A percentile compares a stretch with the other conserved stretches of the same genome.
These are phyloP conservation scores for Rhea americana DNA, from an alignment of 2,113 vertebrate genomes.

Conservation along the genomic window DNA sequence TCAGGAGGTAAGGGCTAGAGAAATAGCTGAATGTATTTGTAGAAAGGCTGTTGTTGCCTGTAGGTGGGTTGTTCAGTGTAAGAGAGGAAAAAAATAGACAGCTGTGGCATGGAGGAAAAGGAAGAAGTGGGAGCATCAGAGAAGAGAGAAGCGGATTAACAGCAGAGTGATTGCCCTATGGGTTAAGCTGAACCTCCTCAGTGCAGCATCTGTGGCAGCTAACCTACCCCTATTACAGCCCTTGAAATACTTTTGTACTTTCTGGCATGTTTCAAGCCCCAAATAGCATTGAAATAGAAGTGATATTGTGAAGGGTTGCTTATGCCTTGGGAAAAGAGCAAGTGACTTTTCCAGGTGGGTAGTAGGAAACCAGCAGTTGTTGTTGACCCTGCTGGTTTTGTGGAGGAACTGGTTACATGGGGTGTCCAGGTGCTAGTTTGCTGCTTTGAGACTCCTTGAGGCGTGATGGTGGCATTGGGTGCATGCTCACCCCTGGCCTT, in stretches of 20 bases:
- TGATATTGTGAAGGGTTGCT: fast-evolving
- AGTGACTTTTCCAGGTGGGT: background rate
- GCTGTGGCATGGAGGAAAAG: background rate
- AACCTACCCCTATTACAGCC: background rate
- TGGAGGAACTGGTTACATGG: fast-evolving
- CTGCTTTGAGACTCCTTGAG: background rate
- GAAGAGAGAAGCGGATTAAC: background rate
- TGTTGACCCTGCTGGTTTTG: background rate
- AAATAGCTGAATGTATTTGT: background rate
- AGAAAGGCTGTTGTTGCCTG: background rate
- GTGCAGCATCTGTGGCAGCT: background rate
- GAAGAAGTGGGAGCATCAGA: background rate
- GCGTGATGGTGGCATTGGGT: fast-evolving
- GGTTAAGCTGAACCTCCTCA: background rate
- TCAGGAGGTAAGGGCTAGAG: background rate
- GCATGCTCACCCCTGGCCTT: background rate
- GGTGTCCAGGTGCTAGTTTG: background rate
- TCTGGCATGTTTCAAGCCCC: fast-evolving
- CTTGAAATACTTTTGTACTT: background rate
- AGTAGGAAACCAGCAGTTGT: background rate
- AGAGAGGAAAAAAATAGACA: background rate
- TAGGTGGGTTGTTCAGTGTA: background rate
- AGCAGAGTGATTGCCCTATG: background rate
- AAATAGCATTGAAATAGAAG: background rate
- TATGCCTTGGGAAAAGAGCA: background rate